Evolutionary conservation across 2,888 invertebrate species (phyloP), one percentile per base, ranked within the genome.

Genomic region (Bombyx huttoni): DNA sequence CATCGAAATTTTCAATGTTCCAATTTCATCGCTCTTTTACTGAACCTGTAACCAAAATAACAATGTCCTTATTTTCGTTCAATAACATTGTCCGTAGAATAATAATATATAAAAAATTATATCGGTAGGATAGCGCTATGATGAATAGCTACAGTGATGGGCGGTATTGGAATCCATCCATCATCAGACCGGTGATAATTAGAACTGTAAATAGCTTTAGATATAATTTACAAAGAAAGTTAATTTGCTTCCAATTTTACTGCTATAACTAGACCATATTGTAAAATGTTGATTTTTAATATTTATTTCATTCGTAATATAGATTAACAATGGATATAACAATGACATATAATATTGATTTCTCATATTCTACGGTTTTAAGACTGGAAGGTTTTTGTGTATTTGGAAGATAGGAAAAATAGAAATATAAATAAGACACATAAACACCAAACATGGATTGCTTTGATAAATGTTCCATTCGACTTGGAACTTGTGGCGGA

Each of bases 141-240:
- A 77, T 74, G 65, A 71, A 77, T 73, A 66, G 62, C 61, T 56
- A 52, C 53, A 59, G 54, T 56, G 63, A 60, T 60, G 57, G 53
- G 58, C 57, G 57, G 54, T 53, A 56, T 56, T 54, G 56, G 58
- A 56, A 58, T 60, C 65, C 69, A 81, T 83, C 76, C 73, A 81
- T 83, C 80, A 81, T 54, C 53, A 59, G 55, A 62, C 60, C 69
- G 61, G 67, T 73, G 71, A 75, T 83, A 78, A 84, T 85, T 83
- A 83, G 73, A 70, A 79, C 76, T 80, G 77, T 73, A 78, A 82
- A 82, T 78, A 69, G 67, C 70, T 70, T 62, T 68, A 60, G 63
- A 66, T 70, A 68, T 70, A 72, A 74, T 73, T 75, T 67, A 65
- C 61, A 56, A 57, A 61, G 67, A 69, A 70, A 70, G 68, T 73